A percentile compares a stretch with the other conserved stretches of the same genome.
Evolutionary conservation across 2,113 vertebrate genomes (phyloP).

Genomic region (Prolemur simus): DNA sequence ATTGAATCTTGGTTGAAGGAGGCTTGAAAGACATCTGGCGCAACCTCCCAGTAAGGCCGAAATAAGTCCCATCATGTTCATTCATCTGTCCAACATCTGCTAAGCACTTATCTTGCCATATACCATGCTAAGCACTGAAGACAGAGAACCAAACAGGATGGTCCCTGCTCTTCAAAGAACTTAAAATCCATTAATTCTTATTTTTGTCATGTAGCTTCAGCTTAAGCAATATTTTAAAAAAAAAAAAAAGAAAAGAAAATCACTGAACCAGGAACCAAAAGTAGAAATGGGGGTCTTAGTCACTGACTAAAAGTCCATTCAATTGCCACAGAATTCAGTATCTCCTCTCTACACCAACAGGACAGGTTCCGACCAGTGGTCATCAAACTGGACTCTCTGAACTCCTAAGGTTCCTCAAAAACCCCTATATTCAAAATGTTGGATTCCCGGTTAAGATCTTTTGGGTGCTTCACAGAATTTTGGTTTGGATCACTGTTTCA

Average conservation of each 20-base stretch:
- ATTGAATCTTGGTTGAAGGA: neutral
- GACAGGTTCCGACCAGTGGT: neutral
- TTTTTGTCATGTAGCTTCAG: neutral
- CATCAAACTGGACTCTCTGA: neutral
- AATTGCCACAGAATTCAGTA: neutral
- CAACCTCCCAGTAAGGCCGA: neutral
- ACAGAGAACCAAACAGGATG: neutral
- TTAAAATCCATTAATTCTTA: neutral
- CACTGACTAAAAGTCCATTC: conserved; percentile 9
- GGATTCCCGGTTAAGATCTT: neutral
- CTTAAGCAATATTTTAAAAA: neutral
- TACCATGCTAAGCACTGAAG: neutral
- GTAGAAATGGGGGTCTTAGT: neutral
- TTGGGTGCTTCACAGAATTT: neutral
- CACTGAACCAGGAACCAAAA: conserved; percentile 10
- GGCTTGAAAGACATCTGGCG: neutral
- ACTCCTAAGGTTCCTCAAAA: neutral
- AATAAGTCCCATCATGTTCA: neutral
- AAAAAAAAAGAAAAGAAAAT: neutral
- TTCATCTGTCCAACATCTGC: neutral
- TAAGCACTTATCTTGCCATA: neutral
- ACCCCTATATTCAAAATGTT: neutral
- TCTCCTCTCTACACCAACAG: neutral
- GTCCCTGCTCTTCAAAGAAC: neutral
- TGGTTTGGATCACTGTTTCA: neutral